Percentiles rank a stretch among this genome's conserved stretches.
phyloP scores from a whole-genome alignment of 2,888 invertebrate genomes.

The Erebia palarica region DNA sequence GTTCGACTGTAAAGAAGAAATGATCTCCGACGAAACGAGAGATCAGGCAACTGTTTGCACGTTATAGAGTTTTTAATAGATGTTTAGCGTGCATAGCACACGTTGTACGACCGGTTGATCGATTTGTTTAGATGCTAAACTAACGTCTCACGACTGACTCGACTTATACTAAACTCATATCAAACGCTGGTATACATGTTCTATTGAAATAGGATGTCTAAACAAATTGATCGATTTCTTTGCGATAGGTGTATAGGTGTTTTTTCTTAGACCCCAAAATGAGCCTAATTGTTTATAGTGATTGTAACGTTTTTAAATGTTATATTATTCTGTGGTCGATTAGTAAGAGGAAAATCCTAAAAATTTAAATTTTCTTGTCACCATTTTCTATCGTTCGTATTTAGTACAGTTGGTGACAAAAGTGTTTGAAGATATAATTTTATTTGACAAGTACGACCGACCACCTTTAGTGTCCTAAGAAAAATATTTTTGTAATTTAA shows the following conservation, averaged over 20 bases:
- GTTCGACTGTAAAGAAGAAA: conserved; percentile 76
- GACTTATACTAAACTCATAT: conserved; percentile 62
- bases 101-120: conserved; percentile 49
- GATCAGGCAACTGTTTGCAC: conserved; percentile 46
- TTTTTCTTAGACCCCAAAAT: conserved; percentile 48
- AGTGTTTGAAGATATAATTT: conserved; percentile 14
- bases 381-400: conserved; percentile 4
- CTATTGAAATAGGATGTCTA: conserved; percentile 46
- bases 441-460: conserved; percentile 12
- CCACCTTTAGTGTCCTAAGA: conserved; percentile 28
- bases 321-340: conserved; percentile 20
- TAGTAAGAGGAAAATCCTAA: not conserved
- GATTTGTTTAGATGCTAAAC: conserved; percentile 51
- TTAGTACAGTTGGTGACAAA: conserved; percentile 29
- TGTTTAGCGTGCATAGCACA: conserved; percentile 60
- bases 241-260: conserved; percentile 38
- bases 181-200: conserved; percentile 44
- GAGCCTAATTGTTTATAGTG: conserved; percentile 54
- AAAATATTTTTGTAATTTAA: conserved; percentile 48
- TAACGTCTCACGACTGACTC: conserved; percentile 53
- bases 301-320: conserved; percentile 20
- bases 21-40: conserved; percentile 63
- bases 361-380: not conserved
- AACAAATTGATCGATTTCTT: conserved; percentile 58
- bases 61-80: conserved; percentile 50